These are phyloP conservation scores for Cataglyphis hispanica DNA, from an alignment of 1,140 invertebrate genomes.

Conservation along the genomic window DNA sequence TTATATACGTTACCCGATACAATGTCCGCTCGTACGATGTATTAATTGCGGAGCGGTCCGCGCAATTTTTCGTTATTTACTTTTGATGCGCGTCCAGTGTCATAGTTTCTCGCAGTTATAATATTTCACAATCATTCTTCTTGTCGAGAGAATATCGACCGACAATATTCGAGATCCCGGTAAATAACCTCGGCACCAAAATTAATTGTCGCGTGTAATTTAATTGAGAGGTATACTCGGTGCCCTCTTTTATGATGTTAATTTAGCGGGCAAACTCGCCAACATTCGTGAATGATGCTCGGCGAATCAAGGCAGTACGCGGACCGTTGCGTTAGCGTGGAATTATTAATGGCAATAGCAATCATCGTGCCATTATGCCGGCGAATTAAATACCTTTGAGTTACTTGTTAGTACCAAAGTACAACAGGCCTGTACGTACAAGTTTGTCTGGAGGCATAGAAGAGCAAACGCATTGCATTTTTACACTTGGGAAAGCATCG, in stretches of 20 bases:
- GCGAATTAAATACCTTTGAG: slow-evolving; percentile 23
- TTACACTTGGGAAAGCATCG: no score
- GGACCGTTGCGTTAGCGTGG: not conserved
- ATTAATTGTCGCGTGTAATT: slow-evolving; percentile 51
- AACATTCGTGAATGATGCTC: not conserved
- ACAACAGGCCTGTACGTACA: not conserved
- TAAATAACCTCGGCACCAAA: slow-evolving; percentile 25
- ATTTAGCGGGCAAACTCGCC: slow-evolving; percentile 1
- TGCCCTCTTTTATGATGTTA: slow-evolving; percentile 31
- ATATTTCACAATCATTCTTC: slow-evolving; percentile 17
- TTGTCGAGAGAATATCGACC: not conserved
- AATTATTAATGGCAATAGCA: slow-evolving; percentile 54
- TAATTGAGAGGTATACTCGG: slow-evolving; percentile 15
- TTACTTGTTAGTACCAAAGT: not conserved
- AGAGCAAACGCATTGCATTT: not conserved
- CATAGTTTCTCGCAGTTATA: not conserved
- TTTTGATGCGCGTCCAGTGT: slow-evolving; percentile 4
- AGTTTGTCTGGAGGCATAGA: not conserved
- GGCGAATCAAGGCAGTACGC: slow-evolving; percentile 1
- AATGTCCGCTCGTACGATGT: slow-evolving; percentile 12
- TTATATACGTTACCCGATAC: slow-evolving; percentile 11
- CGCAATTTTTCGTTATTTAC: slow-evolving; percentile 49
- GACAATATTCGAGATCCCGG: slow-evolving; percentile 27
- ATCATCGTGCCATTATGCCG: slow-evolving; percentile 38
- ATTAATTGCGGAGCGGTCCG: slow-evolving; percentile 34